Base-by-base conservation (phyloP, 2,888 invertebrate genomes). In the Gastracanthus pulcherrimus region DNA sequence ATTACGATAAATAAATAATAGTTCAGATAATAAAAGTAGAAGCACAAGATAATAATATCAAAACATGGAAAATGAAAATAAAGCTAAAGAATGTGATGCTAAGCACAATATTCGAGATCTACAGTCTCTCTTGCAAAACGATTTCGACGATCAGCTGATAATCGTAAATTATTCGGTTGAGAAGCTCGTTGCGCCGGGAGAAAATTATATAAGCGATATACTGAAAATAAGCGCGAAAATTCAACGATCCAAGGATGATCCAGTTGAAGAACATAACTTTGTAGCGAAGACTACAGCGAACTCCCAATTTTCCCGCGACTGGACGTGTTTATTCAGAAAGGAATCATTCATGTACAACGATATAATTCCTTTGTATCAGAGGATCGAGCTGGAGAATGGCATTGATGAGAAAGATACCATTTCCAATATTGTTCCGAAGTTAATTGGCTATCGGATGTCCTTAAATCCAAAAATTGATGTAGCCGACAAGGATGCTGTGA, bases 171-270 rank as follows among this genome's bases (percentile, higher is more conserved):
- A 86, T 29, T 82, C 81, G 0, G 84, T 84, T 0, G 76, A 83
- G 13, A 67, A 67, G 6, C 60, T 90, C 9, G 51, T 90, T 13
- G 92, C 92, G 26, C 92, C 93, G 0, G 94, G 94, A 0, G 94
- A 94, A 86, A 94, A 94, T 87, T 94, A 94, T 86, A 94, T 94
- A 3, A 94, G 94, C 85, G 90, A 93, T 0, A 94, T 94, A 91
- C 85, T 94, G 0, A 91, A 92, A 0, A 86, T 89, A 1, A 80
- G 86, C 31, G 88, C 87, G 0, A 69, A 82, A 38, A 83, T 89
- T 5, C 84, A 83, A 19, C 83, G 66, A 5, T 45, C 78, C 2
- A 80, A 87, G 11, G 41, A 85, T 1, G 77, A 79, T 0, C 77
- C 85, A 13, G 78, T 85, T 16, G 90, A 92, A 83, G 89, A 91